Base-by-base conservation (phyloP, 2,797 vertebrate genomes). In the Champsocephalus gunnari region DNA sequence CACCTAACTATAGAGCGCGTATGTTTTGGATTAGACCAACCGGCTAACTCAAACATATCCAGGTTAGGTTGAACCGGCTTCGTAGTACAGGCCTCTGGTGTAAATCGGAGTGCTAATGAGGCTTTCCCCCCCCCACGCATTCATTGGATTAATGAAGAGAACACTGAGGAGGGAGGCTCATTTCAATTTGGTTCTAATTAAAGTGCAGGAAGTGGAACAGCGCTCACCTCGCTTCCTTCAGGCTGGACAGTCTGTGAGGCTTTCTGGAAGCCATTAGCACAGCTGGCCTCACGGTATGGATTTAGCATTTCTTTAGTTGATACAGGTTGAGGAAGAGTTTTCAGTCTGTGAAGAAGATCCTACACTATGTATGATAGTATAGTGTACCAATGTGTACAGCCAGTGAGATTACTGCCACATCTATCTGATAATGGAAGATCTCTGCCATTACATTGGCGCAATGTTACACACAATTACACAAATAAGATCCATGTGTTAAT, bases 111-210 rank as follows among this genome's bases (percentile, higher is more conserved):
- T 85, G 80, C 79, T 92, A 91, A 93, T 88, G 86, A 90, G 87
- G 57, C 55, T 65, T 60, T 56, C 66, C 79, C 62, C 66, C 79
- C 62, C 41, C 70, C 81, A 73, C 19, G 85, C 82, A 80, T 80
- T 86, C 89, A 89, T 91, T 92, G 90, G 88, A 83, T 89, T 81
- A 86, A 91, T 89, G 89, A 87, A 85, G 80, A 80, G 63, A n/a
- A 54, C 44, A 81, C 34, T 70, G 56, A 38, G 34, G 19, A 43
- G 32, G 71, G 66, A 57, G 49, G 32, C 11, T 49, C 50, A 53
- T 63, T 81, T 92, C 90, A 85, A 89, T 92, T 93, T 93, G 91
- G 81, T 91, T 93, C 73, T 86, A 87, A 92, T 92, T 93, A 92
- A 81, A 80, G 82, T 61, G 61, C 85, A 91, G 91, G 90, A 92